Percentiles rank a stretch among this genome's conserved stretches.
phyloP scores from a whole-genome alignment of 2,888 invertebrate species.

The Agrotis ipsilon region DNA sequence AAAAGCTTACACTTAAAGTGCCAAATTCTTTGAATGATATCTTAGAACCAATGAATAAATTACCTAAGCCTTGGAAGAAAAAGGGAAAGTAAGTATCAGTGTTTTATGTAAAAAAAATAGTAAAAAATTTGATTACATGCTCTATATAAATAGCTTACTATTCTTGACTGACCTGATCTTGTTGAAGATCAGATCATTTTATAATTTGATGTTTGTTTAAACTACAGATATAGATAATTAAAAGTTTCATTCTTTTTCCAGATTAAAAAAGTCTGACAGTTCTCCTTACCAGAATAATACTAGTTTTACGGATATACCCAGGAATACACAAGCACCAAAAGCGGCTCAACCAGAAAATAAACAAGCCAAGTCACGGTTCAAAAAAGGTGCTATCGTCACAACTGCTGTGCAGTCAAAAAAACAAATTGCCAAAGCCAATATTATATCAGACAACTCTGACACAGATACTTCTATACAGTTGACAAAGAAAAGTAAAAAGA shows the following conservation, averaged over 20 bases:
- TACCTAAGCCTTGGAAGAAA: conserved; percentile 85
- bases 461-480: conserved; percentile 85
- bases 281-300: conserved; percentile 81
- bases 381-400: conserved; percentile 91
- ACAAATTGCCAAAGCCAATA: conserved; percentile 71
- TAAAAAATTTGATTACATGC: too few species aligned
- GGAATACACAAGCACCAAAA: conserved; percentile 77
- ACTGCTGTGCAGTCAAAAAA: conserved; percentile 89
- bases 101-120: too few species aligned
- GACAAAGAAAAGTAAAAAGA: conserved; percentile 87
- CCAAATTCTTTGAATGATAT: conserved; percentile 83
- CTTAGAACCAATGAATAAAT: conserved; percentile 81
- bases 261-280: conserved; percentile 86
- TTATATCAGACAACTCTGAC: conserved; percentile 84
- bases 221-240: not conserved
- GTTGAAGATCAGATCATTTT: too few species aligned
- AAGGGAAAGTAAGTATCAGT: conserved; percentile 86
- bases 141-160: too few species aligned
- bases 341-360: conserved; percentile 72
- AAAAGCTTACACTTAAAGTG: conserved; percentile 85
- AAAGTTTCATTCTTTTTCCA: conserved; percentile 69
- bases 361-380: conserved; percentile 88
- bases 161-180: too few species aligned
- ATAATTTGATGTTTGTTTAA: not conserved
- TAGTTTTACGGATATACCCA: conserved; percentile 87